These are phyloP conservation scores for Urocitellus parryii DNA, from an alignment of 2,113 vertebrate genomes.

Conservation along the genomic window DNA sequence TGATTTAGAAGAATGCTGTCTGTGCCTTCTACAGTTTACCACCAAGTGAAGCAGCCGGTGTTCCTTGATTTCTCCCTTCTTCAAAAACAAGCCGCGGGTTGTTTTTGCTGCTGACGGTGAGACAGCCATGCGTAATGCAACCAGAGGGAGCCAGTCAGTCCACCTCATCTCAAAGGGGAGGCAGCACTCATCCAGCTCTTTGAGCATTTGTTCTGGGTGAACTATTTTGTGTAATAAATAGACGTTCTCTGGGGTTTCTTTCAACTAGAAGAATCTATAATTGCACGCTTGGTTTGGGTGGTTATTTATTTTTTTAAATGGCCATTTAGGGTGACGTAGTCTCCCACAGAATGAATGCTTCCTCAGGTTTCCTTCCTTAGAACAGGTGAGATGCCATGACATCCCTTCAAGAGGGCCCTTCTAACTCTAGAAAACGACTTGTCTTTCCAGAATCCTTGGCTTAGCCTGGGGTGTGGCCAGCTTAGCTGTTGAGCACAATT, in stretches of 20 bases:
- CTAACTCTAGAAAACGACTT: neutral
- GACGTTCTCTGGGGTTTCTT: neutral
- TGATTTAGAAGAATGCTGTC: neutral
- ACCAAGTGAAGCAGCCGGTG: neutral
- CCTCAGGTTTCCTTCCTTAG: neutral
- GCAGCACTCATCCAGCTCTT: neutral
- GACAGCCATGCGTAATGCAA: neutral
- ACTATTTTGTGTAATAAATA: neutral
- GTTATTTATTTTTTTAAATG: neutral
- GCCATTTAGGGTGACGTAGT: conserved; percentile 30
- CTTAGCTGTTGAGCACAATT: neutral
- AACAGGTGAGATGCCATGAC: neutral
- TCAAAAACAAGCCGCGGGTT: neutral
- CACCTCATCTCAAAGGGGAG: neutral
- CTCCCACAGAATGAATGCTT: neutral
- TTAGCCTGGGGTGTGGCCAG: neutral
- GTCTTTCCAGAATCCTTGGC: neutral
- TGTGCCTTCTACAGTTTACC: neutral
- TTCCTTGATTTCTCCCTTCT: neutral
- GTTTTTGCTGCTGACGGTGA: neutral
- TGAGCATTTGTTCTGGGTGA: neutral
- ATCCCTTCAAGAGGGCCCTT: conserved; percentile 7
- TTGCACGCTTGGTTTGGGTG: neutral
- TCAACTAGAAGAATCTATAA: neutral
- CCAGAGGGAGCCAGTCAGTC: neutral